A percentile compares a stretch with the other conserved stretches of the same genome.
These are phyloP conservation scores for Lepidotrigona ventralis DNA, from an alignment of 1,140 invertebrate genomes.

Conservation along the genomic window DNA sequence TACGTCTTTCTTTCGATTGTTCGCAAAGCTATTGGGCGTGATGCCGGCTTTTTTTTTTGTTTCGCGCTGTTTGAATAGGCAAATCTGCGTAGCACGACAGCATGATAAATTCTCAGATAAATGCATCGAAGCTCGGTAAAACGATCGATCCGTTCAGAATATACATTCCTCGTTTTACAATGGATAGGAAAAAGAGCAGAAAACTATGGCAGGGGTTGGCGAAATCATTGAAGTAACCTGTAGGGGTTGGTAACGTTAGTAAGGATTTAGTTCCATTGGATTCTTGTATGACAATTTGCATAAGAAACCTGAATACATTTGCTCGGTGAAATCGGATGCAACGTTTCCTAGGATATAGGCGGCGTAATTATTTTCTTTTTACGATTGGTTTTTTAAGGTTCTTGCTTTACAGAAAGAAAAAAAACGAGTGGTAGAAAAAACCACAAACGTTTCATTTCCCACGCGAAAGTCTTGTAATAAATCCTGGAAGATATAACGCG, in stretches of 20 bases:
- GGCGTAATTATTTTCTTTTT: slow-evolving; percentile 4
- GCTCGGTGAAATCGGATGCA: neutral
- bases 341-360: neutral
- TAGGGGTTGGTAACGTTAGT: neutral
- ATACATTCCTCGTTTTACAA: slow-evolving; percentile 30
- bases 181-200: neutral
- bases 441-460: neutral
- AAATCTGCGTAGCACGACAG: slow-evolving; percentile 23
- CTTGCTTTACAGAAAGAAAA: neutral
- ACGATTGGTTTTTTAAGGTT: neutral
- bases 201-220: neutral
- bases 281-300: slow-evolving; percentile 6
- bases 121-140: slow-evolving; percentile 3
- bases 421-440: neutral
- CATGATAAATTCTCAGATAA: slow-evolving; percentile 48
- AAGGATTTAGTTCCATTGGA: neutral
- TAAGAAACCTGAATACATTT: neutral
- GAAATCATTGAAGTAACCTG: neutral
- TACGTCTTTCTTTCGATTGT: slow-evolving; percentile 24
- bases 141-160: neutral
- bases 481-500: slow-evolving; percentile 1
- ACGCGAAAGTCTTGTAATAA: neutral
- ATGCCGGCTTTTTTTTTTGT: neutral
- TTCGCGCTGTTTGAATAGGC: slow-evolving; percentile 15
- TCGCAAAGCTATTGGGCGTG: neutral